Evolutionary conservation across 1,140 invertebrate species (phyloP).

Genomic region (Tetranychus cinnabarinus): DNA sequence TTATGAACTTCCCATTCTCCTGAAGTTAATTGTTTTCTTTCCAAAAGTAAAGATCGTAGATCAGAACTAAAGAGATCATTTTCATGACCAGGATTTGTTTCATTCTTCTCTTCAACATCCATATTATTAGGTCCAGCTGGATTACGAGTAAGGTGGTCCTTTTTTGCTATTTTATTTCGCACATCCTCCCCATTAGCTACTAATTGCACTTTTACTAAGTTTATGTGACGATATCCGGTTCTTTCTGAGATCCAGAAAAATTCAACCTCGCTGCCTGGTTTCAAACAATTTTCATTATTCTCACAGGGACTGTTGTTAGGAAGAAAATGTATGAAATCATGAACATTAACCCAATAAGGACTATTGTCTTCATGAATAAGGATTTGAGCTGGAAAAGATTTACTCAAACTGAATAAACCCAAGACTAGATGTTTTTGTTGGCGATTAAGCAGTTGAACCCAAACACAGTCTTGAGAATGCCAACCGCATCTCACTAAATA

Average conservation of each 20-base stretch:
- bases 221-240: constrained; percentile 70
- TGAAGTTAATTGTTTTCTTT: constrained; percentile 16
- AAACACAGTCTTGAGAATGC: constrained; percentile 69
- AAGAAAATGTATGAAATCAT: constrained; percentile 65
- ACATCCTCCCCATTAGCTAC: background rate
- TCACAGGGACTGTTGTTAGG: constrained; percentile 18
- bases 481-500: constrained; percentile 80
- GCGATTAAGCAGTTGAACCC: constrained; percentile 63
- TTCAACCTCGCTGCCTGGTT: constrained; percentile 24
- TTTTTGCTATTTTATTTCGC: background rate
- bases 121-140: background rate
- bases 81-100: background rate
- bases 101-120: background rate
- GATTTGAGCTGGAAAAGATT: constrained; percentile 26
- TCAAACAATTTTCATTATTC: background rate
- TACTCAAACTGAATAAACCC: constrained; percentile 21
- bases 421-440: constrained; percentile 52
- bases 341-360: constrained; percentile 62
- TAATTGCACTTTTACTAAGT: constrained; percentile 37
- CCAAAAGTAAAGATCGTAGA: background rate
- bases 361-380: constrained; percentile 38
- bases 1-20: constrained; percentile 25
- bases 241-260: constrained; percentile 85
- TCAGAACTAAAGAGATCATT: background rate
- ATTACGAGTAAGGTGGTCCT: background rate